Base-by-base conservation (phyloP, 2,888 invertebrate species). In the Dugesia japonica region DNA sequence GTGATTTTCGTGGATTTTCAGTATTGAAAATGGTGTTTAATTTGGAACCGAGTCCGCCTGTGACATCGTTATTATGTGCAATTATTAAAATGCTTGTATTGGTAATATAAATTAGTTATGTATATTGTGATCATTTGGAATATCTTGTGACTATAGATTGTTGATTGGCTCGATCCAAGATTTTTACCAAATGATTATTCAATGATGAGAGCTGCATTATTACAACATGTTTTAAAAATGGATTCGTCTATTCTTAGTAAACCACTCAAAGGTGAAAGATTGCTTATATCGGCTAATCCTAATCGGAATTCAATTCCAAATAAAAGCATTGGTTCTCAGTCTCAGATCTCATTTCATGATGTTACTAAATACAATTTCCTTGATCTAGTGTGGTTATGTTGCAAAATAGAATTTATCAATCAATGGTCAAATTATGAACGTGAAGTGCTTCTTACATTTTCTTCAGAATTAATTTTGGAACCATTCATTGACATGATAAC, bases 111-210 rank as follows among this genome's bases (percentile, higher is more conserved):
- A n/a, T n/a, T n/a, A n/a, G n/a, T 38, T 17, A 38, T 38, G 9
- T 13, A 38, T 13, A 38, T 9, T 9, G 38, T 17, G 38, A 38
- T 38, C 38, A 13, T 9, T 17, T 9, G 17, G 38, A 38, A 9
- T 38, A 13, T 13, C 17, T 17, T 38, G 17, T 38, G 13, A 38
- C 17, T 9, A 13, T 23, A 56, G 56, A 56, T 56, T 13, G 56
- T 56, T 56, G 56, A 56, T 23, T 56, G 56, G 56, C 56, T 56
- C 17, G 56, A 56, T 56, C 56, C 56, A 4, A 4, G 56, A 56
- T 56, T 56, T n/a, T n/a, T 56, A 4, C 56, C 56, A 23, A 56
- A 56, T n/a, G 56, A 56, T 56, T 56, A 56, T n/a, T 56, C 56
- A 1, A 23, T 56, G 20, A 56, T 56, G 56, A 56, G 56, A n/a